Evolutionary conservation across 1,140 invertebrate species (phyloP).

Genomic region (Drosophila pandora): DNA sequence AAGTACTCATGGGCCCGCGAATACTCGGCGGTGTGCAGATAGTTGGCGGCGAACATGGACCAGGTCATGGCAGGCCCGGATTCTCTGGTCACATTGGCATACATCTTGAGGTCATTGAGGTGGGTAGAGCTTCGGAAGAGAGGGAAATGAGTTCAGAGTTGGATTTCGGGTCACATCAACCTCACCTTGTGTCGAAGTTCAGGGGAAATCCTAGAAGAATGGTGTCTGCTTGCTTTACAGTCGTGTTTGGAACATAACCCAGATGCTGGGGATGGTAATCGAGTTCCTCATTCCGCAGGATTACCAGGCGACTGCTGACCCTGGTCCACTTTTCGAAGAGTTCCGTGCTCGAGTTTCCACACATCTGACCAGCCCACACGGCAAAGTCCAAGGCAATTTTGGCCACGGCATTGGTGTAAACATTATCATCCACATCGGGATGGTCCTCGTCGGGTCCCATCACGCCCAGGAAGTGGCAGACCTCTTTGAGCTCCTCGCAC

Average conservation of each 20-base stretch:
- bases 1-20: conserved; percentile 83
- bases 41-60: conserved; percentile 86
- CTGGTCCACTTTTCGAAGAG: conserved; percentile 80
- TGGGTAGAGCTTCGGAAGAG: conserved; percentile 59
- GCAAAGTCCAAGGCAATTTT: conserved; percentile 85
- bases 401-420: conserved; percentile 85
- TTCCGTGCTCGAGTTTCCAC: conserved; percentile 40
- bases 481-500: conserved; percentile 83
- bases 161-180: background rate
- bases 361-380: conserved; percentile 46
- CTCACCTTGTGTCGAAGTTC: conserved; percentile 84
- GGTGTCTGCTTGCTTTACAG: conserved; percentile 86
- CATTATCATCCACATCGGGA: conserved; percentile 85
- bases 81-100: conserved; percentile 84
- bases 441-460: conserved; percentile 87
- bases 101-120: conserved; percentile 85
- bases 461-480: conserved; percentile 80
- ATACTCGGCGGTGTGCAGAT: conserved; percentile 81
- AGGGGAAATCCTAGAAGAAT: conserved; percentile 85
- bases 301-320: conserved; percentile 84
- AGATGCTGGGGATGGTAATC: conserved; percentile 86
- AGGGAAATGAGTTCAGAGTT: background rate
- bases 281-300: conserved; percentile 83
- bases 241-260: conserved; percentile 83
- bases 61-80: conserved; percentile 86